Conservation (phyloP, 2,888 invertebrate genomes). For the Mechanitis messenoides region DNA sequence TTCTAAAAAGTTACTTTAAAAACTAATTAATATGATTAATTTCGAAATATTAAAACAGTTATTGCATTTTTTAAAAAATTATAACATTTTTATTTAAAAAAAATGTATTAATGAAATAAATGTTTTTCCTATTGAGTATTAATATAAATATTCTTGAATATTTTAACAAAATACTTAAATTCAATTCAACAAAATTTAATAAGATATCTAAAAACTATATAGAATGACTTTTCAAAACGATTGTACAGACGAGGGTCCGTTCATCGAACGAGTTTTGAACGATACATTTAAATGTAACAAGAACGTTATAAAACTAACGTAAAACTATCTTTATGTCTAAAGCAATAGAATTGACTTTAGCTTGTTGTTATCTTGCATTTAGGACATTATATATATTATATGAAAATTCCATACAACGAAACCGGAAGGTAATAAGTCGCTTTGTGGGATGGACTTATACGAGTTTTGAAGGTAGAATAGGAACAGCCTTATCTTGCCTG, state of each 20-base stretch:
- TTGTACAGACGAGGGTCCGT: constrained; percentile 68
- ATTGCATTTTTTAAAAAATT: too few relatives aligned
- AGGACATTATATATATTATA: constrained; percentile 38
- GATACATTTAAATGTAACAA: constrained; percentile 51
- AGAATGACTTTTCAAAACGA: constrained; percentile 54
- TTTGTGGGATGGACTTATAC: constrained; percentile 46
- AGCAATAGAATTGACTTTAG: constrained; percentile 44
- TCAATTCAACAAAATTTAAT: background rate
- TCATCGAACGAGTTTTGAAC: constrained; percentile 58
- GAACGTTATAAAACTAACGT: constrained; percentile 23
- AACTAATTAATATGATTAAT: background rate
- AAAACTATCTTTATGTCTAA: constrained; percentile 19
- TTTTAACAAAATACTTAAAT: background rate
- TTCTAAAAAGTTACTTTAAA: background rate
- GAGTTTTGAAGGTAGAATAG: constrained; percentile 53
- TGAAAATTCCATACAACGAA: constrained; percentile 43
- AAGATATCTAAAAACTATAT: constrained; percentile 23
- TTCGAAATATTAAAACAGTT: background rate
- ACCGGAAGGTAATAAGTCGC: constrained; percentile 54
- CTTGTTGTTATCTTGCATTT: constrained; percentile 39
- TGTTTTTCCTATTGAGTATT: too few relatives aligned
- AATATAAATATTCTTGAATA: background rate
- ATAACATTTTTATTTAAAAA: too few relatives aligned
- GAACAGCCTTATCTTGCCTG: constrained; percentile 71
- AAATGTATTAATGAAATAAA: too few relatives aligned